Conservation (phyloP, 2,113 vertebrate genomes). For the Cryptomyrus ogoouensis region DNA sequence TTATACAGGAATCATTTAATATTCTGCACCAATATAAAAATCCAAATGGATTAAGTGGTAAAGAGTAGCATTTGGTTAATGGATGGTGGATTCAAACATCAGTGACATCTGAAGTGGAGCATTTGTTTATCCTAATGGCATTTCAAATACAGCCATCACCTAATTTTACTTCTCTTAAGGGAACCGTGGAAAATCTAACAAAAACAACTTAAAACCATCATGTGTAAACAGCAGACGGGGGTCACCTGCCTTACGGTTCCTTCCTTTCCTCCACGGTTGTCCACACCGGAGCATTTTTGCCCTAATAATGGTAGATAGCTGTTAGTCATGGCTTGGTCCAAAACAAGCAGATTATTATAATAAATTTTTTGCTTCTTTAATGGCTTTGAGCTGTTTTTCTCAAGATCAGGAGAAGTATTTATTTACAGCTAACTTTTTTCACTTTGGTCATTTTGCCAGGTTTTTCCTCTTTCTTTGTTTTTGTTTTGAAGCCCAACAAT, state of each 20-base stretch:
- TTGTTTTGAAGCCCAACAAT: conserved; percentile 5
- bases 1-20: not conserved
- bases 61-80: not conserved
- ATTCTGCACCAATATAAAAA: not conserved
- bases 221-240: not conserved
- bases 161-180: not conserved
- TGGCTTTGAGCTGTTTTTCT: not conserved
- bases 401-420: conserved; percentile 10
- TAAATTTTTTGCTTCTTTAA: not conserved
- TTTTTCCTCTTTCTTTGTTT: conserved; percentile 6
- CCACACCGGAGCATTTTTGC: not conserved
- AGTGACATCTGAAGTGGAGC: not conserved
- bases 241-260: not conserved
- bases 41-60: not conserved
- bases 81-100: not conserved
- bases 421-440: not conserved
- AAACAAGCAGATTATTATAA: not conserved
- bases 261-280: not conserved
- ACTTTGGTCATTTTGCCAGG: not conserved
- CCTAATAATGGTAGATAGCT: not conserved
- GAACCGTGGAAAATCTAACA: not conserved
- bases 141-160: not conserved
- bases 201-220: not conserved
- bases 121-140: not conserved
- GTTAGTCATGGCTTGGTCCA: not conserved